Evolutionary conservation across 1,140 invertebrate genomes (phyloP).

Genomic region (Aphaenogaster rudis): DNA sequence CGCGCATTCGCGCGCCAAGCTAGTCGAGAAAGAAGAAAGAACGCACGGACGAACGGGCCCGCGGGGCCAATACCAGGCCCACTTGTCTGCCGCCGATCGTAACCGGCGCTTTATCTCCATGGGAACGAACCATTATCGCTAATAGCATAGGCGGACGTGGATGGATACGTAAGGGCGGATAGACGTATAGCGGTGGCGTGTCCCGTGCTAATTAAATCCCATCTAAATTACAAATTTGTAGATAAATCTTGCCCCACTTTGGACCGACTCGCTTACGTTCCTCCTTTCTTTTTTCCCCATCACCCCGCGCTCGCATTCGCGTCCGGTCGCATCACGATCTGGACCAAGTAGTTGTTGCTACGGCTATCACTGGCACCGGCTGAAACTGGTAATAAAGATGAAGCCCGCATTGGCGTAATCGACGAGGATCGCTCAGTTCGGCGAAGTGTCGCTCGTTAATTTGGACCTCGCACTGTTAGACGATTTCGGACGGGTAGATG

Average conservation of each 20-base stretch:
- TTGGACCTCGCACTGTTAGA: neutral
- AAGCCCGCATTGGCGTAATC: neutral
- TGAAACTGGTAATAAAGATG: conserved; percentile 49
- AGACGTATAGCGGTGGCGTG: conserved; percentile 56
- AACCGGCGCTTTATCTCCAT: conserved; percentile 69
- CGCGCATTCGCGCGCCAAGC: conserved; percentile 10
- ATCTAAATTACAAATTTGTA: conserved; percentile 73
- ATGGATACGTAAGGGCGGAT: conserved; percentile 69
- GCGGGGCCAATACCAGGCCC: conserved; percentile 34
- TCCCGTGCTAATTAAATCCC: conserved; percentile 65
- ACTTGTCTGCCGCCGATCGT: conserved; percentile 58
- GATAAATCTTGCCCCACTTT: conserved; percentile 68
- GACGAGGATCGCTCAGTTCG: neutral
- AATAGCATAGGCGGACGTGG: conserved; percentile 72
- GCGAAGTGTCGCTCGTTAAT: conserved; percentile 5
- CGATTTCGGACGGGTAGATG: neutral
- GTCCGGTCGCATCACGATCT: conserved; percentile 8
- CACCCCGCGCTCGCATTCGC: neutral
- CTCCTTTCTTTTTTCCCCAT: neutral
- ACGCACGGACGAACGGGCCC: conserved; percentile 9
- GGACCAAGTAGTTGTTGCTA: conserved; percentile 22
- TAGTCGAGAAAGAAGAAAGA: conserved; percentile 34
- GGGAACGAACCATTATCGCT: conserved; percentile 77
- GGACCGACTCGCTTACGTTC: neutral
- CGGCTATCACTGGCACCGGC: neutral